Evolutionary conservation across 2,113 vertebrate genomes (phyloP), one percentile per base, ranked within the genome.

Genomic region (Cololabis saira): DNA sequence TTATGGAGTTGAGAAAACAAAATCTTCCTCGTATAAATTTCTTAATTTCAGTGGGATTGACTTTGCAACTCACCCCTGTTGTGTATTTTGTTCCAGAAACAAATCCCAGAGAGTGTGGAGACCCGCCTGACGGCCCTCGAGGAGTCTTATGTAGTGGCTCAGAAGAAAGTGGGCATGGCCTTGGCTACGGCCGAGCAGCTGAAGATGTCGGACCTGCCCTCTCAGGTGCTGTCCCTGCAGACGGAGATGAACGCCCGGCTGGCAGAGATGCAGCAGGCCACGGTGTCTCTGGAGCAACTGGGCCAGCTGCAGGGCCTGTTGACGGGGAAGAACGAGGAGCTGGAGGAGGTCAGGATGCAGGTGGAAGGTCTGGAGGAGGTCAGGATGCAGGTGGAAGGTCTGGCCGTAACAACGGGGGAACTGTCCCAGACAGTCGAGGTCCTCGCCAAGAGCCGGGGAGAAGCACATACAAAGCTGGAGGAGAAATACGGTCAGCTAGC

Each of bases 221-320:
- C 88, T 42, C 92, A 93, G 80, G 87, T 93, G 47, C 56, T 90
- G 13, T 86, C 88, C 2, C 89, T 93, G 24, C 91, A 92, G 66
- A 85, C 83, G 0, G 91, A 93, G 80, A 90, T 93, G 89, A 90
- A 89, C 40, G 15, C 73, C 2, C 82, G 87, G 6, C 79, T 92
- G 68, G 61, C 71, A 1, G 90, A 92, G 75, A 74, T 91, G 76
- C 89, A 88, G 67, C 81, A 86, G 37, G 73, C 77, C 33, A 76
- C 80, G 0, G 87, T 84, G 60, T 87, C 90, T 3, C 33, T 68
- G 53, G 87, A 89, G 52, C 86, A 91, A 6, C 76, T 93, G 74
- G 53, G 45, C n/a, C 71, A 72, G 22, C 67, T 92, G 47, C 80
- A 76, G 74, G 55, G 37, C 33, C 30, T 33, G 47, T 44, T 90